phyloP scores from a whole-genome alignment of 2,888 invertebrate species.

The Aspidiotus rigidus region DNA sequence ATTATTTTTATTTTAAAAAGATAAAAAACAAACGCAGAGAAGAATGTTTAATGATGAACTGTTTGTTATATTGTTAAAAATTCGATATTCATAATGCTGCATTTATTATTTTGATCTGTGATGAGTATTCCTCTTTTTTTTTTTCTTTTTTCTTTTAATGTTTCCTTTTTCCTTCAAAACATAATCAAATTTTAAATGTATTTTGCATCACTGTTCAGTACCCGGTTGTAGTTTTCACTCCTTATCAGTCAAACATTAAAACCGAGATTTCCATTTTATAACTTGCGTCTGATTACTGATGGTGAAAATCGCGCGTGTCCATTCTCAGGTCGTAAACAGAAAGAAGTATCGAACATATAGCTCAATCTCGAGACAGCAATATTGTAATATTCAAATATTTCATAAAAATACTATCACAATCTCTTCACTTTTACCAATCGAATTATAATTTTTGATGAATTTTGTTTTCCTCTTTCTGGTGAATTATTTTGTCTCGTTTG shows the following conservation, averaged over 20 bases:
- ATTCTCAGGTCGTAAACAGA: no score
- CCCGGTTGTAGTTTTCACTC: conserved; percentile 26
- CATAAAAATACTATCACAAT: no score
- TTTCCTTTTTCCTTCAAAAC: conserved; percentile 29
- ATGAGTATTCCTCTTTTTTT: conserved; percentile 28
- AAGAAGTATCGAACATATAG: no score
- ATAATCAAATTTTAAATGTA: conserved; percentile 34
- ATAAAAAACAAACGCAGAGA: conserved; percentile 34
- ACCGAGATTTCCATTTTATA: neutral
- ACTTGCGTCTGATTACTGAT: conserved; percentile 2
- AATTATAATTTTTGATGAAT: no score
- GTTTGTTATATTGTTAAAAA: conserved; percentile 32
- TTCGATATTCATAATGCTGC: conserved; percentile 34
- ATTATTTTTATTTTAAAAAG: conserved; percentile 29
- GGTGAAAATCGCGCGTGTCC: neutral
- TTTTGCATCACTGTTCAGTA: conserved; percentile 31
- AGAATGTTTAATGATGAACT: conserved; percentile 31
- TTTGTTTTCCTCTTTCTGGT: no score
- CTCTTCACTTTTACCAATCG: no score
- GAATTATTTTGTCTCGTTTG: no score
- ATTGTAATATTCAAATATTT: no score
- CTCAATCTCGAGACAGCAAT: no score
- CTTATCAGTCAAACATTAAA: conserved; percentile 7
- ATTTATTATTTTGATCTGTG: conserved; percentile 34
- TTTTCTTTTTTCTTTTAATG: conserved; percentile 25